phyloP scores from a whole-genome alignment of 2,797 vertebrate species.

The Psittacula echo region DNA sequence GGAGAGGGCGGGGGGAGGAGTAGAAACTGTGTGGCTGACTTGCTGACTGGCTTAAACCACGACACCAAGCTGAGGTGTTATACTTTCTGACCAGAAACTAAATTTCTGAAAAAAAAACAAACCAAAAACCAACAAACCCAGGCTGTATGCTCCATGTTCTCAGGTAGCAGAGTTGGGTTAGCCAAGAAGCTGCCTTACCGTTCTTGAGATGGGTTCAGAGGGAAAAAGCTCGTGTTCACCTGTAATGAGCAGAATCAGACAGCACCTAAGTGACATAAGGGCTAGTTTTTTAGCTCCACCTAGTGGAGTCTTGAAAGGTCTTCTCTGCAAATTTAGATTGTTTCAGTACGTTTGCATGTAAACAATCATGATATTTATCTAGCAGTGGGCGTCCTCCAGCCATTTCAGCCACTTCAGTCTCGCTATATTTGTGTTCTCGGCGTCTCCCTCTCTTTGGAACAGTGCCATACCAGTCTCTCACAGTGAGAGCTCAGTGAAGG shows the following conservation, averaged over 20 bases:
- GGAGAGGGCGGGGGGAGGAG: too few relatives aligned
- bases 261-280: background rate
- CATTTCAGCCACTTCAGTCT: background rate
- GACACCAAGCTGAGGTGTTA: background rate
- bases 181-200: background rate
- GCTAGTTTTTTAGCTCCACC: background rate
- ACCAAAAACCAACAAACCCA: background rate
- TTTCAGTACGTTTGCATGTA: accelerated
- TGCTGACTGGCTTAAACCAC: too few relatives aligned
- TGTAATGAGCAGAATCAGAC: accelerated
- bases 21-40: too few relatives aligned
- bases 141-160: background rate
- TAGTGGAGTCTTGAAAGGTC: background rate
- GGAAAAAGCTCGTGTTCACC: accelerated
- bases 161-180: background rate
- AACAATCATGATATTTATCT: background rate
- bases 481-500: background rate
- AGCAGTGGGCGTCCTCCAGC: background rate
- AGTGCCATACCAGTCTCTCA: background rate
- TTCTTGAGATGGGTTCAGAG: background rate
- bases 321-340: background rate
- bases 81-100: background rate
- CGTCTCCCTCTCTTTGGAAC: background rate
- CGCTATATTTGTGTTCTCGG: background rate
- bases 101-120: background rate